A percentile compares a stretch with the other conserved stretches of the same genome.
Evolutionary conservation across 2,797 vertebrate species (phyloP).

Genomic region (Harpagifer antarcticus): DNA sequence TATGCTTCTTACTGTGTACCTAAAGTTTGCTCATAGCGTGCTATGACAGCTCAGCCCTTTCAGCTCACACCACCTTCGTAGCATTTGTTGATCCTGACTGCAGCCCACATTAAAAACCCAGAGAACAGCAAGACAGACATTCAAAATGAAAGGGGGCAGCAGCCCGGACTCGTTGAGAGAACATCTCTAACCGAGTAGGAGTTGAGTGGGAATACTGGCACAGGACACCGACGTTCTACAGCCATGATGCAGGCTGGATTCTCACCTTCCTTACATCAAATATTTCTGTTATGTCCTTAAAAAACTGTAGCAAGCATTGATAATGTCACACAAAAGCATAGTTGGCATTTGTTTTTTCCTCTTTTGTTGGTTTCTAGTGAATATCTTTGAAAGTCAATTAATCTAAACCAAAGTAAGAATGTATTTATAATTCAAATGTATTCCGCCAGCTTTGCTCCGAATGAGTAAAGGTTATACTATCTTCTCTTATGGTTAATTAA

Average conservation of each 20-base stretch:
- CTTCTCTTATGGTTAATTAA: neutral
- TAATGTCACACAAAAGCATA: too few species aligned
- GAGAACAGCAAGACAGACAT: constrained; percentile 48
- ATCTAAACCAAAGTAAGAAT: neutral
- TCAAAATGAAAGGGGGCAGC: constrained; percentile 51
- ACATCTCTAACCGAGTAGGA: constrained; percentile 63
- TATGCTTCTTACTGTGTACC: neutral
- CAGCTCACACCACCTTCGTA: constrained; percentile 23
- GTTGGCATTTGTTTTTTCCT: too few species aligned
- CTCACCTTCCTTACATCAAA: constrained; percentile 6
- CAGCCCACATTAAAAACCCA: constrained; percentile 41
- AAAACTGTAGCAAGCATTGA: neutral
- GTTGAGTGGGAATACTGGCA: constrained; percentile 66
- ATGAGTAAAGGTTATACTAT: neutral
- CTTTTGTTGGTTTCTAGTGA: neutral
- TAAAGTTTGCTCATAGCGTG: constrained; percentile 5
- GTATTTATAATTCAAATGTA: neutral
- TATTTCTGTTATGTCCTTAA: neutral
- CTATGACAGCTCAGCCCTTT: constrained; percentile 13
- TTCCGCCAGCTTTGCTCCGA: neutral
- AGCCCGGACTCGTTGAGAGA: constrained; percentile 46
- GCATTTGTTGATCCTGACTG: constrained; percentile 57
- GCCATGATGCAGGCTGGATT: constrained; percentile 27
- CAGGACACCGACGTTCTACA: constrained; percentile 34
- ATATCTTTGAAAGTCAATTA: constrained; percentile 7